A percentile compares a stretch with the other conserved stretches of the same genome.
These are phyloP conservation scores for Mastomys coucha DNA, from an alignment of 2,113 vertebrate species.

Conservation along the genomic window DNA sequence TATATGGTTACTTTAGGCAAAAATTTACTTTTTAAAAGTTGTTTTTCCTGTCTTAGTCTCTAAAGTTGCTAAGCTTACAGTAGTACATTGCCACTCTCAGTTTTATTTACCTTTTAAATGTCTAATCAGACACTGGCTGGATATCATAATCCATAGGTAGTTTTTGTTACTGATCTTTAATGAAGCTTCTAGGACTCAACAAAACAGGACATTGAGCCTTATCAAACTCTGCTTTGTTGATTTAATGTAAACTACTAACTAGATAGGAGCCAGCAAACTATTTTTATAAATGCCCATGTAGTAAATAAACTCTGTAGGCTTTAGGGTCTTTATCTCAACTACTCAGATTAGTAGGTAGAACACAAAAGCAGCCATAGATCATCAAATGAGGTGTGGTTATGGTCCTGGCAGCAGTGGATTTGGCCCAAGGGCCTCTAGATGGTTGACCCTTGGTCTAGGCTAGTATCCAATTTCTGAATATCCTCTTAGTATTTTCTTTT, in stretches of 20 bases:
- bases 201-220: slow-evolving; percentile 20
- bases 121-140: neutral
- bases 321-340: slow-evolving; percentile 17
- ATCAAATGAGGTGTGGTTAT: slow-evolving; percentile 18
- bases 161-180: slow-evolving; percentile 41
- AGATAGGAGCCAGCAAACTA: slow-evolving; percentile 22
- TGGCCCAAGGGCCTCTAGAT: neutral
- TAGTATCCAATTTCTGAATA: slow-evolving; percentile 22
- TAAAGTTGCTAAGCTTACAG: neutral
- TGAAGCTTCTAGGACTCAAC: slow-evolving; percentile 40
- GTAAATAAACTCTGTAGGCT: slow-evolving; percentile 31
- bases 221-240: slow-evolving; percentile 47
- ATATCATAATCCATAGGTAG: neutral
- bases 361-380: slow-evolving; percentile 33
- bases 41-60: neutral
- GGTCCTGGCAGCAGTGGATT: neutral
- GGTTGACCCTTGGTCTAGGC: neutral
- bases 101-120: neutral
- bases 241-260: slow-evolving; percentile 10
- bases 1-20: neutral
- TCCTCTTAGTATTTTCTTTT: slow-evolving; percentile 51
- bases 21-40: neutral
- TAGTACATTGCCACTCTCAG: neutral
- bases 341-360: neutral
- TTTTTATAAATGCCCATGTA: slow-evolving; percentile 15